These are phyloP conservation scores for Lampropteryx suffumata DNA, from an alignment of 2,888 invertebrate genomes.

Conservation along the genomic window DNA sequence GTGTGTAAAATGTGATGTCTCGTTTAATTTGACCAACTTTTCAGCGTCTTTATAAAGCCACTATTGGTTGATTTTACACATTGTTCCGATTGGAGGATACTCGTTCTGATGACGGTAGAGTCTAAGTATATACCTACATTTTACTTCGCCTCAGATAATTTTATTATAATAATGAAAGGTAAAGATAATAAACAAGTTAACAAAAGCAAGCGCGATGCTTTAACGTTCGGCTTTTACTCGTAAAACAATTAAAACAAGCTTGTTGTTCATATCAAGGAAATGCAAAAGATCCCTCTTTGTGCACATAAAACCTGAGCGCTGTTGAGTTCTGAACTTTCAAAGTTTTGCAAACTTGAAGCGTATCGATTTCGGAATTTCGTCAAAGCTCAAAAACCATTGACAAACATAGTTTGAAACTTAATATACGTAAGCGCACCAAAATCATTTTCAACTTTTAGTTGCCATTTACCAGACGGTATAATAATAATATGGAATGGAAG, in stretches of 20 bases:
- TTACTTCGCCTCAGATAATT: slow-evolving; percentile 7
- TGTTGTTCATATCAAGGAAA: slow-evolving; percentile 18
- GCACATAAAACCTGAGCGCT: not conserved
- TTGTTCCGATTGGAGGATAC: too few species aligned
- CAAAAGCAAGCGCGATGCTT: slow-evolving; percentile 12
- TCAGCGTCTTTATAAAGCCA: too few species aligned
- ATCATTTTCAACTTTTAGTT: slow-evolving; percentile 56
- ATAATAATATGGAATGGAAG: slow-evolving; percentile 54
- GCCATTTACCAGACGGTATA: slow-evolving; percentile 58
- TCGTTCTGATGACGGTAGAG: slow-evolving; percentile 29
- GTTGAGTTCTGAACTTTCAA: not conserved
- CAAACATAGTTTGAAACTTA: slow-evolving; percentile 19
- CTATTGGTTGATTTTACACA: too few species aligned
- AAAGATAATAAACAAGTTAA: slow-evolving; percentile 10
- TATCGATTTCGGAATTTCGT: not conserved
- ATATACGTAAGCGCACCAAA: not conserved
- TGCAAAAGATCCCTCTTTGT: not conserved
- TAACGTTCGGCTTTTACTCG: slow-evolving; percentile 15
- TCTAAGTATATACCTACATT: not conserved
- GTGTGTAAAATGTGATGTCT: too few species aligned
- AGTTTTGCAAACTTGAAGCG: not conserved
- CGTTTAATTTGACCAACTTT: too few species aligned
- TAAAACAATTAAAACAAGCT: slow-evolving; percentile 22
- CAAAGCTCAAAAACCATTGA: slow-evolving; percentile 4
- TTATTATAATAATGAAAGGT: slow-evolving; percentile 14